Percentiles rank a stretch among this genome's conserved stretches.
phyloP scores from a whole-genome alignment of 2,113 vertebrate genomes.

The Nettapus auritus region DNA sequence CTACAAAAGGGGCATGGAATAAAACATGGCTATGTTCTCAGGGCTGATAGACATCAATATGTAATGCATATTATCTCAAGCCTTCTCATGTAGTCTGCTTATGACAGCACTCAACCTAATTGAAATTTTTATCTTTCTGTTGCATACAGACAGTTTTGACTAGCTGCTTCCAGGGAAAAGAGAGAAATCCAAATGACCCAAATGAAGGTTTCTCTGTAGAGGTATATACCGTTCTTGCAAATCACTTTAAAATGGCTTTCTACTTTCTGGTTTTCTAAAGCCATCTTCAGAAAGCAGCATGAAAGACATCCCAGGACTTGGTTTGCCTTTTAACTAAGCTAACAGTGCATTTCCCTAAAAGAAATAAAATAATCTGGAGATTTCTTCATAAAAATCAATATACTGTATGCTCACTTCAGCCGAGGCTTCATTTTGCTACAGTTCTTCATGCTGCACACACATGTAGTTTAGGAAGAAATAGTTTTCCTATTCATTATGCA shows the following conservation, averaged over 20 bases:
- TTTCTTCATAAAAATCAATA: not conserved
- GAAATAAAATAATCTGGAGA: conserved; percentile 19
- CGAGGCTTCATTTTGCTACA: not conserved
- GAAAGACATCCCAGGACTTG: conserved; percentile 28
- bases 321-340: conserved; percentile 51
- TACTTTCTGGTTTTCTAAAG: conserved; percentile 47
- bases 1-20: conserved; percentile 83
- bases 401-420: not conserved
- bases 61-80: conserved; percentile 89
- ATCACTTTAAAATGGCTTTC: conserved; percentile 59
- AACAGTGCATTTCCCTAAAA: conserved; percentile 1
- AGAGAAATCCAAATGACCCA: conserved; percentile 70
- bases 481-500: not conserved
- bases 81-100: conserved; percentile 81
- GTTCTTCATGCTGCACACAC: not conserved
- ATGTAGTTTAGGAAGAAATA: not conserved
- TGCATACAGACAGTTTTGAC: conserved; percentile 84
- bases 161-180: conserved; percentile 75
- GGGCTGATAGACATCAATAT: conserved; percentile 88
- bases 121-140: conserved; percentile 88
- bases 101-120: conserved; percentile 85
- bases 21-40: conserved; percentile 83
- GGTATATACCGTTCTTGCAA: conserved; percentile 61
- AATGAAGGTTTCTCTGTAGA: conserved; percentile 68
- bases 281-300: conserved; percentile 37